Evolutionary conservation across 1,140 invertebrate genomes (phyloP), one percentile per base, ranked within the genome.

Genomic region (Delia radicum): DNA sequence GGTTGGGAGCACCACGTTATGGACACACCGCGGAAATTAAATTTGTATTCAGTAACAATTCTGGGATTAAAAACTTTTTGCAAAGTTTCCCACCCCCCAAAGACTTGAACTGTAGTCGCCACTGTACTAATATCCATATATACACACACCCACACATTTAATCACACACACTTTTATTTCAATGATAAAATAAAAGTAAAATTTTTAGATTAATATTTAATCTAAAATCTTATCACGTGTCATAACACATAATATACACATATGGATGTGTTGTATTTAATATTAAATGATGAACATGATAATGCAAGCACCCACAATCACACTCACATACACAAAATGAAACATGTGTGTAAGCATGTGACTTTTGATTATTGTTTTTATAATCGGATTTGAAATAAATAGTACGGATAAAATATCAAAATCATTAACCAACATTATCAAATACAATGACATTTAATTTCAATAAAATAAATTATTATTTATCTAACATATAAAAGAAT

Each of bases 171-270:
- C 48, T 6, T 10, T 7, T 24, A 24, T 55, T 55, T 18, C n/a
- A 55, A 24, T 55, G 48, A 21, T 55, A 55, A 55, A 55, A 10
- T 55, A 8, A 42, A 15, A 42, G 48, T 55, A 21, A 24, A 21
- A 8, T 55, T 55, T 21, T 55, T 7, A 55, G 48, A 55, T 55
- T 55, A 55, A 55, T 55, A 21, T 55, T 55, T 55, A 55, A 55
- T 55, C 48, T 55, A 55, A 55, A 55, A 55, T 55, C 48, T 55
- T 55, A 55, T 55, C 48, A 55, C 48, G 48, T 55, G 48, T 55
- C 48, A 55, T 55, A 55, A 55, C 48, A 55, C 18, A 55, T 55
- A 21, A 55, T 55, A 21, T 21, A 48, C 18, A 55, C 48, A 55
- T 55, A 55, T 55, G 48, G 18, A 55, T 55, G 4, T 55, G n/a